A percentile compares a stretch with the other conserved stretches of the same genome.
Evolutionary conservation across 92 coral and sea anemone species (phyloP).

Genomic region (Isaurus tuberculatus): DNA sequence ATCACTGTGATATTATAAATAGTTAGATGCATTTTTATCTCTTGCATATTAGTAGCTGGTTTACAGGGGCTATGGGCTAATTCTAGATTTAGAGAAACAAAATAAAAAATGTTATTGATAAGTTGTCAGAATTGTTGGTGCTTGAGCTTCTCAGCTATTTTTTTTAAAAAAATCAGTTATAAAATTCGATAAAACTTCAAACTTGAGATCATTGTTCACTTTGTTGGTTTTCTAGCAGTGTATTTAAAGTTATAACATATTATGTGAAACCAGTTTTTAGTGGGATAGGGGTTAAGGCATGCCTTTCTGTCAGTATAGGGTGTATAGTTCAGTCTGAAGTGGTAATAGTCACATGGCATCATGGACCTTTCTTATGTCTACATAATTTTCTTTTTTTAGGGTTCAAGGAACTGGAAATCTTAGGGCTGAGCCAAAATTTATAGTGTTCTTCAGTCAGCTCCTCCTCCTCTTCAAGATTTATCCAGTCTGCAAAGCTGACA

Average conservation of each 20-base stretch:
- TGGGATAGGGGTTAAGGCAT: not conserved
- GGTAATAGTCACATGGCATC: conserved; percentile 13
- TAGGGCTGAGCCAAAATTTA: conserved; percentile 22
- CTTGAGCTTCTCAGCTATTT: conserved; percentile 9
- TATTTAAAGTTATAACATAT: conserved; percentile 1
- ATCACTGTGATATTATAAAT: not conserved
- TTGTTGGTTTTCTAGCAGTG: conserved; percentile 21
- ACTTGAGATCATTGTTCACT: conserved; percentile 12
- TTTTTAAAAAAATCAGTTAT: not conserved
- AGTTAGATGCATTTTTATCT: conserved; percentile 16
- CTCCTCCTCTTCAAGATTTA: conserved; percentile 69
- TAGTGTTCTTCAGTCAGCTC: conserved; percentile 52
- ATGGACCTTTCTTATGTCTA: conserved; percentile 13
- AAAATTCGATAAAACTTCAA: not conserved
- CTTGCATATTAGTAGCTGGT: not conserved
- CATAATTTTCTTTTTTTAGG: conserved; percentile 13
- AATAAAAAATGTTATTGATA: conserved; percentile 8
- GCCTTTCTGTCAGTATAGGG: not conserved
- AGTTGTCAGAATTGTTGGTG: conserved; percentile 10
- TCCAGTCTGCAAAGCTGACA: conserved; percentile 51
- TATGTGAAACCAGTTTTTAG: conserved; percentile 5
- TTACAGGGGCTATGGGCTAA: conserved; percentile 22
- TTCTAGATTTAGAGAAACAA: conserved; percentile 23
- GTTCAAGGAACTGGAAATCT: conserved; percentile 25
- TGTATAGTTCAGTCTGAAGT: conserved; percentile 17